Base-by-base conservation (phyloP, 2,797 vertebrate species). In the Chelon auratus region DNA sequence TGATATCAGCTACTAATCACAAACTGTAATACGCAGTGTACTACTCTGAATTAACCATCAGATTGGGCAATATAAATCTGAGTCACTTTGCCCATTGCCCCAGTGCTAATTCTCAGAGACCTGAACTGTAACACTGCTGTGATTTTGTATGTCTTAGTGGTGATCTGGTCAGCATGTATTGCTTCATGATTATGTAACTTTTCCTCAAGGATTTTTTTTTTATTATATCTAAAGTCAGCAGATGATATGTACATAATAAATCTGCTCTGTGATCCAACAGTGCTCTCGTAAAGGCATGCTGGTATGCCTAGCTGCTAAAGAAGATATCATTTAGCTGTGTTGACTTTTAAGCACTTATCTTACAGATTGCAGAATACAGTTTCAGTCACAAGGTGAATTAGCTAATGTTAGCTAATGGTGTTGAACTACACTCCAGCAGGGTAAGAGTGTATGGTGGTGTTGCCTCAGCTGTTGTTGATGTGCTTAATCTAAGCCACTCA, bases 401-500 rank as follows among this genome's bases (percentile, higher is more conserved):
- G 58, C 20, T 87, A 43, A 85, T 81, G 62, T 65, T 10, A 17
- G 58, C 20, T 87, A 47, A 85, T 81, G 62, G 39, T 63, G 68
- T 81, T 67, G 77, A 18, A 53, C 37, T 13, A 8, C 59, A 26
- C 42, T 59, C 18, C 3, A 18, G 66, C 65, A n/a, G 54, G 22
- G 56, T 33, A 9, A 67, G 42, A 20, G 64, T 37, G 9, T 40
- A 48, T n/a, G 76, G 47, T 67, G 66, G 50, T 30, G 65, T 39
- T 68, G 54, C 33, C 50, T 68, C 53, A 33, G 68, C 60, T 75
- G 55, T 33, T 80, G 72, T 73, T 87, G 64, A 78, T 70, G 68
- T 62, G 52, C 70, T 85, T 73, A 72, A 64, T 64, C 50, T 86
- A 84, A 87, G 79, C 72, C 72, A 42, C 58, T 85, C 68, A 81